A percentile compares a stretch with the other conserved stretches of the same genome.
These are phyloP conservation scores for Drosophila tripunctata DNA, from an alignment of 2,888 invertebrate species.

Conservation along the genomic window DNA sequence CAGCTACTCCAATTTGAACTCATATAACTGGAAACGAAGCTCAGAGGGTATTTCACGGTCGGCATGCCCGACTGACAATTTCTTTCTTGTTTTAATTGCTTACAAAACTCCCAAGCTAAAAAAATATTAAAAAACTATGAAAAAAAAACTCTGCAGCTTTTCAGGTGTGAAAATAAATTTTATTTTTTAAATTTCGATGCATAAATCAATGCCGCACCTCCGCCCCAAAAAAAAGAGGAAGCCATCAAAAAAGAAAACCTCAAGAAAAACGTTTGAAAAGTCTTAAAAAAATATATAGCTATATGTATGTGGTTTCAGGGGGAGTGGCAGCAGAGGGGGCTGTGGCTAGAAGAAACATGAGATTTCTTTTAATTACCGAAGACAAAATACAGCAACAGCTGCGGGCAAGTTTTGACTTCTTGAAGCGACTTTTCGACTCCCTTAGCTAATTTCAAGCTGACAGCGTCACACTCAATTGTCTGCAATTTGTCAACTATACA, in stretches of 20 bases:
- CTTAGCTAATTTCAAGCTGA: conserved; percentile 33
- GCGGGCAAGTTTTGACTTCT: conserved; percentile 34
- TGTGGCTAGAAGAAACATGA: conserved; percentile 18
- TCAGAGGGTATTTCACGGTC: too few species aligned
- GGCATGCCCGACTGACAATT: too few species aligned
- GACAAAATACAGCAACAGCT: conserved; percentile 43
- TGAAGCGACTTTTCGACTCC: conserved; percentile 2
- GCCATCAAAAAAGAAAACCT: conserved; percentile 26
- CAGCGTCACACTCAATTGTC: conserved; percentile 57
- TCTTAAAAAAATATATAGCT: conserved; percentile 31
- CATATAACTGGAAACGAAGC: too few species aligned
- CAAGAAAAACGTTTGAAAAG: conserved; percentile 47
- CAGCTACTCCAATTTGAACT: too few species aligned
- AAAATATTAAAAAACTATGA: conserved; percentile 42
- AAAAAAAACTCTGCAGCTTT: conserved; percentile 30
- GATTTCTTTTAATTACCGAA: conserved; percentile 57
- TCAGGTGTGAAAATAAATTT: conserved; percentile 52
- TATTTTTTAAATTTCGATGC: conserved; percentile 22
- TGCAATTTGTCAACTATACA: conserved; percentile 54
- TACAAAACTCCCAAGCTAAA: neutral
- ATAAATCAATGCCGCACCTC: conserved; percentile 40
- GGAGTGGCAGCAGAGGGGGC: neutral
- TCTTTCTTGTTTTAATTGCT: conserved; percentile 39
- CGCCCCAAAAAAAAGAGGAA: conserved; percentile 27
- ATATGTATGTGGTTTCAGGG: too few species aligned